Evolutionary conservation across 2,113 vertebrate genomes (phyloP).

Genomic region (Paradisaea rubra): DNA sequence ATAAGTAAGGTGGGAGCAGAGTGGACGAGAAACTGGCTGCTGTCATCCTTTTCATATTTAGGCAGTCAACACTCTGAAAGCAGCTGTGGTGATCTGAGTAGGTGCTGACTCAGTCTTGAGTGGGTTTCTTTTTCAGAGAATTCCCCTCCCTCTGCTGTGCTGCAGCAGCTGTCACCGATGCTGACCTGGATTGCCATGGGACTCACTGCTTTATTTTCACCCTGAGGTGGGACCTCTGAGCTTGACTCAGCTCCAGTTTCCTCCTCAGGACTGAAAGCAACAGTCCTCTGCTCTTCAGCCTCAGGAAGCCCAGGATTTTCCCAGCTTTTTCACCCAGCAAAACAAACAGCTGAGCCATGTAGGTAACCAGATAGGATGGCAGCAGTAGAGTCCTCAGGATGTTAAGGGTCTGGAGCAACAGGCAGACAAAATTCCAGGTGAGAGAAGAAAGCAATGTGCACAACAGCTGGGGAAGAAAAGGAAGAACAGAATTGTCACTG

Average conservation of each 20-base stretch:
- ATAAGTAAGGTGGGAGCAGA: not conserved
- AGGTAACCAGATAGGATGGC: not conserved
- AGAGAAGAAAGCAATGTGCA: slow-evolving; percentile 2
- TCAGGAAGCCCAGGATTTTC: not conserved
- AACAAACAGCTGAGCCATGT: not conserved
- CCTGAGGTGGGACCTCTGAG: not conserved
- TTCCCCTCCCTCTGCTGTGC: not conserved
- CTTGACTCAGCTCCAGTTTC: not conserved
- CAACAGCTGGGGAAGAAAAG: slow-evolving; percentile 28
- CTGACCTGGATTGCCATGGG: not conserved
- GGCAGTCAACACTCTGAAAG: not conserved
- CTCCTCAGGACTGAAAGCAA: not conserved
- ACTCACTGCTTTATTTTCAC: not conserved
- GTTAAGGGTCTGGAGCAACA: slow-evolving; percentile 8
- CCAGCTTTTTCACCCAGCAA: not conserved
- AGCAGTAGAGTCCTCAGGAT: not conserved
- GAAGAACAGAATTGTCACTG: not conserved
- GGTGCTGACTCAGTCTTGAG: not conserved
- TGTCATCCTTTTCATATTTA: not conserved
- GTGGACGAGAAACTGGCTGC: not conserved
- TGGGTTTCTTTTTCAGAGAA: not conserved
- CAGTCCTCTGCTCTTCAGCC: not conserved
- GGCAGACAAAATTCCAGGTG: not conserved
- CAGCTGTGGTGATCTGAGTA: not conserved
- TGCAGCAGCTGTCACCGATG: not conserved